Evolutionary conservation across 1,140 invertebrate species (phyloP).

Genomic region (Drosophila grimshawi): DNA sequence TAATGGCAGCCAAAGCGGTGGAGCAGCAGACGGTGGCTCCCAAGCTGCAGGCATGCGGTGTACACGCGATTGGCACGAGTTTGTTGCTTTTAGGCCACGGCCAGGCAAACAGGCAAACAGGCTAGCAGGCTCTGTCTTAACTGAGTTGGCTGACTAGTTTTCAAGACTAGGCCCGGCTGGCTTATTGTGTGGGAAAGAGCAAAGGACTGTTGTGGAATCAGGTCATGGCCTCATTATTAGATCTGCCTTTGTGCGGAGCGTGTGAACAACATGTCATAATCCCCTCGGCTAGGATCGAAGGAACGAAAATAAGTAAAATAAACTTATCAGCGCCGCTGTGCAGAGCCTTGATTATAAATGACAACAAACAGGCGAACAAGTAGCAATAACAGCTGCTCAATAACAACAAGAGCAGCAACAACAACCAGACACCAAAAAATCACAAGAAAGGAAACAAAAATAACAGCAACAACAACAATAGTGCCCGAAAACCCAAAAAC

Average conservation of each 20-base stretch:
- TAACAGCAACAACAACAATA: constrained; percentile 56
- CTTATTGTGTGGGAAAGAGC: constrained; percentile 61
- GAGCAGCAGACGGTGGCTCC: constrained; percentile 44
- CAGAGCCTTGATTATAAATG: constrained; percentile 80
- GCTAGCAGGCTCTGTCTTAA: constrained; percentile 34
- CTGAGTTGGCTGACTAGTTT: constrained; percentile 70
- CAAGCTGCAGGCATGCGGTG: constrained; percentile 72
- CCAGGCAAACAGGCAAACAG: constrained; percentile 12
- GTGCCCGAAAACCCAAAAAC: constrained; percentile 60
- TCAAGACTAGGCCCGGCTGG: constrained; percentile 24
- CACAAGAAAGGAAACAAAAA: constrained; percentile 76
- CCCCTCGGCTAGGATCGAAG: constrained; percentile 51
- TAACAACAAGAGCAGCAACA: constrained; percentile 22
- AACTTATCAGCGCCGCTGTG: constrained; percentile 73
- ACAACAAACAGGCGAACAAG: constrained; percentile 79
- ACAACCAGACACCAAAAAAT: constrained; percentile 54
- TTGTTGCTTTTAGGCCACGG: constrained; percentile 54
- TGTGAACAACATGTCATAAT: constrained; percentile 81
- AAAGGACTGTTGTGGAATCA: constrained; percentile 67
- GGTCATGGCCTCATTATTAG: constrained; percentile 80
- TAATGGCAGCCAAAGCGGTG: constrained; percentile 66
- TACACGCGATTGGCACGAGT: constrained; percentile 84
- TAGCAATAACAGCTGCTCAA: constrained; percentile 75
- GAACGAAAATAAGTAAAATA: constrained; percentile 52
- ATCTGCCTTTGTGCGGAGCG: constrained; percentile 65